Base-by-base conservation (phyloP, 1,140 invertebrate species). In the Trichonephila clavata region DNA sequence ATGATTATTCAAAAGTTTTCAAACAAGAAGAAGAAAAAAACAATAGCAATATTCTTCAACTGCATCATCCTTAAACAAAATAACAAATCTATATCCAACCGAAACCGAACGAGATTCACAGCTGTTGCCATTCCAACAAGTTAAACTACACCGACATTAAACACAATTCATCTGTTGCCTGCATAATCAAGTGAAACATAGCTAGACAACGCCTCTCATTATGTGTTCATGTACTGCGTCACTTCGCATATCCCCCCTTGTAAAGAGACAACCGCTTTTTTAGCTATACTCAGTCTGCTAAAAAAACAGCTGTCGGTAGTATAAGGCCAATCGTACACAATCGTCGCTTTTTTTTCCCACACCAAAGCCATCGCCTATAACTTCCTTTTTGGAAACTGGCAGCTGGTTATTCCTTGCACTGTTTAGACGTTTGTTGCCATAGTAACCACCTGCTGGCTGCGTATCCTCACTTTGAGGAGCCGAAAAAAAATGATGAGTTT, bases 391-490 rank as follows among this genome's bases (percentile, higher is more conserved):
- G 10, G 68, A 71, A 32, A 71, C 20, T 5, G 81, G 81, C 81
- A 83, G 81, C 81, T 61, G 50, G 84, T 43, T 27, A 61, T n/a
- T 27, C 57, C 59, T 24, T 24, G 18, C 43, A 20, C 10, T 59
- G 27, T 61, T 18, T 61, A 43, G n/a, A n/a, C 59, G 57, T 16
- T 59, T 59, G 84, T 86, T 59, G 27, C 84, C 27, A 86, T 86
- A 59, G 84, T 60, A 61, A 86, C 84, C 84, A 86, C 84, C 84
- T 86, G 84, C 84, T 50, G 24, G 13, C 5, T 14, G 32, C 43
- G 24, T 71, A 24, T 27, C 27, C 4, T 71, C 27, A n/a, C 21
- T 21, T 65, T 6, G 0, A 50, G 21, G 21, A 65, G 63, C 21
- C 63, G 21, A 65, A n/a, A 65, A 21, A 65, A n/a, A 21, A 20